Evolutionary conservation across 2,113 vertebrate genomes (phyloP).

Genomic region (Poeciliopsis turrubarensis): DNA sequence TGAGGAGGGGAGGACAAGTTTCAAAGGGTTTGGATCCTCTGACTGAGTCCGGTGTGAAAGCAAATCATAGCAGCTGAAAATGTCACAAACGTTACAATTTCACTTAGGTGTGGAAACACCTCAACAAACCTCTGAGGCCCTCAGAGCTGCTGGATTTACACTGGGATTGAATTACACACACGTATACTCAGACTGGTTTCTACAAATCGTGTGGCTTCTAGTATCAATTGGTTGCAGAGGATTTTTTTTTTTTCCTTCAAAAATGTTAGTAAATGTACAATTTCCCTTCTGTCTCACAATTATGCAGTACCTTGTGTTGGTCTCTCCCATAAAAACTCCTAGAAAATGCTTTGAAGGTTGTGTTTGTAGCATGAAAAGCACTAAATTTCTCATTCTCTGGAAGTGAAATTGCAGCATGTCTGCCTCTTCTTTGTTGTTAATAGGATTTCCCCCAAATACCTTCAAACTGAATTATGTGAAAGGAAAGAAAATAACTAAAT

Average conservation of each 20-base stretch:
- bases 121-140: no score
- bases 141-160: no score
- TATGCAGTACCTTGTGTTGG: background rate
- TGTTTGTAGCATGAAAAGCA: background rate
- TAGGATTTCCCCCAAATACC: constrained; percentile 4
- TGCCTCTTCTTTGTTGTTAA: constrained; percentile 11
- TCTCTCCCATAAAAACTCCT: background rate
- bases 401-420: constrained; percentile 6
- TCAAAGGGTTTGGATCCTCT: no score
- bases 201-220: background rate
- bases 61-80: no score
- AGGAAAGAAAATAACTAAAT: constrained; percentile 39
- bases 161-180: no score
- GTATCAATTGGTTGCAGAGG: no score
- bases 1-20: no score
- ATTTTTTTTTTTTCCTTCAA: background rate
- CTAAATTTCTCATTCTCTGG: background rate
- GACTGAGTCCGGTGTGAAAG: no score
- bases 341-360: background rate
- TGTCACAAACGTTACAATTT: no score
- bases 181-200: background rate
- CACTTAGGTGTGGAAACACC: no score
- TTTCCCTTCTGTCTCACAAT: background rate
- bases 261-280: background rate
- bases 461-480: constrained; percentile 24